These are phyloP conservation scores for Eupleurogrammus muticus DNA, from an alignment of 2,797 vertebrate species.

Conservation along the genomic window DNA sequence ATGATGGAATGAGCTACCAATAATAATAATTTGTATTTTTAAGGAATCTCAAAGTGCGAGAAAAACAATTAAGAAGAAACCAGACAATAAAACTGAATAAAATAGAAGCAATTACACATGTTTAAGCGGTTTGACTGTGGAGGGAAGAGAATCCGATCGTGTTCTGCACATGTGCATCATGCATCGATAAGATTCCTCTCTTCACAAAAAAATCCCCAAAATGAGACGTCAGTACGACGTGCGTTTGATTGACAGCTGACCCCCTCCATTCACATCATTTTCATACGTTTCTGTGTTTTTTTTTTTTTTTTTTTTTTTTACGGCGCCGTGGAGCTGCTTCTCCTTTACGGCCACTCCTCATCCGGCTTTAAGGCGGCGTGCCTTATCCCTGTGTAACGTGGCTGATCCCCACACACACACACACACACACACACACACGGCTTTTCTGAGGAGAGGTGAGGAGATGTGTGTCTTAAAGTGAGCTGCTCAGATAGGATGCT, in stretches of 20 bases:
- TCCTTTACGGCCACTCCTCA: constrained; percentile 55
- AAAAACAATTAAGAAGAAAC: no score
- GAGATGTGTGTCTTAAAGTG: constrained; percentile 76
- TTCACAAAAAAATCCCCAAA: not conserved
- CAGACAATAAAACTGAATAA: no score
- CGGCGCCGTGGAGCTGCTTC: constrained; percentile 30
- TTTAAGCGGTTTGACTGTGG: no score
- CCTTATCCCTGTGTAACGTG: constrained; percentile 72
- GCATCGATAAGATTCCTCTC: no score
- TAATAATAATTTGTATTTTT: no score
- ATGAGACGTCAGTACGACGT: not conserved
- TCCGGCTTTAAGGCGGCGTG: constrained; percentile 68
- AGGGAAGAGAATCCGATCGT: no score
- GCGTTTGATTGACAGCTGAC: constrained; percentile 10
- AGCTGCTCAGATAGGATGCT: constrained; percentile 72
- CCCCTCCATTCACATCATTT: constrained; percentile 15
- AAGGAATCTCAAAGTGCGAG: no score
- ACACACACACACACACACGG: no score
- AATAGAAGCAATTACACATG: no score
- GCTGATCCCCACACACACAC: constrained; percentile 68
- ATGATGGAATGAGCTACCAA: no score
- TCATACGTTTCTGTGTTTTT: constrained; percentile 26
- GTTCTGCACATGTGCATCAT: no score
- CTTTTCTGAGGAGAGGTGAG: constrained; percentile 71
- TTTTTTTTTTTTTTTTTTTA: no score